Evolutionary conservation across 2,113 vertebrate species (phyloP).

Genomic region (Cyphomyrus discorhynchus): DNA sequence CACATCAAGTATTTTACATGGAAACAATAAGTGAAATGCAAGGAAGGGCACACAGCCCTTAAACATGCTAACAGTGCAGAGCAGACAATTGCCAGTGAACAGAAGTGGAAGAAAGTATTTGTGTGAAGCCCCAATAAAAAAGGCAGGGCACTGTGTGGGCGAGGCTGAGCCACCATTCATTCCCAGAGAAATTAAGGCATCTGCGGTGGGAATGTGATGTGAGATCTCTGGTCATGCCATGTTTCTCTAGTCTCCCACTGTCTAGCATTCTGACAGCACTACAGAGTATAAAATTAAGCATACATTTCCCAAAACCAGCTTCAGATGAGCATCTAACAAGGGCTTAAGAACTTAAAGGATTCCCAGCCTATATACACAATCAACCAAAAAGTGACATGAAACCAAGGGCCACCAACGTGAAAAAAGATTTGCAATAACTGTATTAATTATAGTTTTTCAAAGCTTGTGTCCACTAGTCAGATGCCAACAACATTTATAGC

Average conservation of each 20-base stretch:
- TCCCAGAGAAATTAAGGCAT: background rate
- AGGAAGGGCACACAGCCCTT: too few species aligned
- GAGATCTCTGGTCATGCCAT: background rate
- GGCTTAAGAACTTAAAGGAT: background rate
- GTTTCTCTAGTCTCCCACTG: background rate
- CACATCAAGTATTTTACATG: background rate
- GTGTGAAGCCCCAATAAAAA: background rate
- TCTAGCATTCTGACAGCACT: background rate
- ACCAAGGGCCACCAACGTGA: background rate
- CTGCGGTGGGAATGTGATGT: background rate
- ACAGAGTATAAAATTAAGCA: background rate
- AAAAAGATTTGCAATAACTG: background rate
- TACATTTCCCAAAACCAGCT: background rate
- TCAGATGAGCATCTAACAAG: background rate
- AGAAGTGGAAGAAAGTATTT: background rate
- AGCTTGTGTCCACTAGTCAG: background rate
- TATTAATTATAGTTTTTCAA: background rate
- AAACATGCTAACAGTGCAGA: background rate
- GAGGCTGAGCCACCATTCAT: background rate
- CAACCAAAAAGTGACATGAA: background rate
- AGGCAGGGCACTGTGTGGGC: background rate
- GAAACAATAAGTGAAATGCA: background rate
- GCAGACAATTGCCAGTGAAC: background rate
- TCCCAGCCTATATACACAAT: background rate
- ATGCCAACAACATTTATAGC: background rate